phyloP scores from a whole-genome alignment of 2,797 vertebrate genomes.

The Sciaenops ocellatus region DNA sequence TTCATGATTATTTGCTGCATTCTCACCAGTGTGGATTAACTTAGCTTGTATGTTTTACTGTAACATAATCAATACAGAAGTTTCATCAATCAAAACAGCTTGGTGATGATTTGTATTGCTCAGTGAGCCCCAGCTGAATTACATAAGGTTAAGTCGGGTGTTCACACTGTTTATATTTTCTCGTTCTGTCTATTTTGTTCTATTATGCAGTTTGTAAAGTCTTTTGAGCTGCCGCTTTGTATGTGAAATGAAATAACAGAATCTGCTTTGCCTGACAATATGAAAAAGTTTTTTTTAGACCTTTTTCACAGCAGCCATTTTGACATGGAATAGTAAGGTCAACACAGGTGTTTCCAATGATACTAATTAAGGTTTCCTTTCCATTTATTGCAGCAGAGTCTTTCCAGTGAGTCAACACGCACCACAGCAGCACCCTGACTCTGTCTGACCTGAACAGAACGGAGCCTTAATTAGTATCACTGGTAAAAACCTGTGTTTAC shows the following conservation, averaged over 20 bases:
- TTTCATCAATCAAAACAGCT: not conserved
- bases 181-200: not conserved
- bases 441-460: too few species aligned
- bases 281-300: too few species aligned
- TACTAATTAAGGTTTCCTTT: too few species aligned
- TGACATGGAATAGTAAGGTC: too few species aligned
- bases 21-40: not conserved
- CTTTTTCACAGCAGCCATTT: too few species aligned
- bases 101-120: not conserved
- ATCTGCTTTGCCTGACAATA: not conserved
- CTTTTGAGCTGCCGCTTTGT: not conserved
- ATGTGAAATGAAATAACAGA: not conserved
- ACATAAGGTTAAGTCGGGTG: not conserved
- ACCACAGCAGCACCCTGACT: too few species aligned
- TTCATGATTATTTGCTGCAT: slow-evolving; percentile 11
- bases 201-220: not conserved
- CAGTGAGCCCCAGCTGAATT: not conserved
- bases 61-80: not conserved
- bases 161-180: not conserved
- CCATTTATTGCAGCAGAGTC: too few species aligned
- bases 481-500: too few species aligned
- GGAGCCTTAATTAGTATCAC: too few species aligned
- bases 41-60: not conserved
- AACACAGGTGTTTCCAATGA: too few species aligned
- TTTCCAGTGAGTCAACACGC: too few species aligned